These are phyloP conservation scores for Ricordea florida DNA, from an alignment of 92 coral and sea anemone species.

Conservation along the genomic window DNA sequence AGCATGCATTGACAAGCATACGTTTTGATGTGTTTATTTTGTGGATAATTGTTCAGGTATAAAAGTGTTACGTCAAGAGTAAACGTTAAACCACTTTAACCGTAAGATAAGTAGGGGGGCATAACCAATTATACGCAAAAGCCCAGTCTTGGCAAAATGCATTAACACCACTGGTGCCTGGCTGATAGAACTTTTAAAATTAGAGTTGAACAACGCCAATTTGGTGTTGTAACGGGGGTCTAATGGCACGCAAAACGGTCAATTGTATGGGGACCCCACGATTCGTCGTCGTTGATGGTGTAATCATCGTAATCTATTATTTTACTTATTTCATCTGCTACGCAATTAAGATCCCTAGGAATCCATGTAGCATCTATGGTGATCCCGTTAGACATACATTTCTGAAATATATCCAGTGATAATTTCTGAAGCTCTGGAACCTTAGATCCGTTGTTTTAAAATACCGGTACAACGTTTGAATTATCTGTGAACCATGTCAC, in stretches of 20 bases:
- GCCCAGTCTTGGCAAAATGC: too few species aligned
- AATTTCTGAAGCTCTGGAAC: constrained; percentile 37
- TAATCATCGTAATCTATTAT: constrained; percentile 33
- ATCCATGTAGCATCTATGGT: constrained; percentile 47
- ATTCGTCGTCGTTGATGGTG: constrained; percentile 40
- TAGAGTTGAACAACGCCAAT: constrained; percentile 21
- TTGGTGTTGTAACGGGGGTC: constrained; percentile 57
- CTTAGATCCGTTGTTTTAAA: constrained; percentile 35
- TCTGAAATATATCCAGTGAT: constrained; percentile 24
- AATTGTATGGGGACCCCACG: constrained; percentile 53
- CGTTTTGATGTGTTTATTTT: too few species aligned
- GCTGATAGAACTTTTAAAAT: constrained; percentile 50
- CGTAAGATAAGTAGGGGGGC: too few species aligned
- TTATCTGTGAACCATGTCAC: constrained; percentile 52
- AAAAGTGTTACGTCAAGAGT: too few species aligned
- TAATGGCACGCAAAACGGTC: constrained; percentile 59
- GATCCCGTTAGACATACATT: constrained; percentile 16
- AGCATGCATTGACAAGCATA: too few species aligned
- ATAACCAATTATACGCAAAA: too few species aligned
- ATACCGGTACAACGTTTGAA: constrained; percentile 34
- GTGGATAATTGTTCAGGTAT: too few species aligned
- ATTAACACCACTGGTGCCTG: constrained; percentile 63
- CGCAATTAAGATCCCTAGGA: constrained; percentile 32
- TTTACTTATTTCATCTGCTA: constrained; percentile 56
- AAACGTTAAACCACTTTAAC: too few species aligned